These are phyloP conservation scores for Lacerta agilis DNA, from an alignment of 2,797 vertebrate genomes.

Conservation along the genomic window DNA sequence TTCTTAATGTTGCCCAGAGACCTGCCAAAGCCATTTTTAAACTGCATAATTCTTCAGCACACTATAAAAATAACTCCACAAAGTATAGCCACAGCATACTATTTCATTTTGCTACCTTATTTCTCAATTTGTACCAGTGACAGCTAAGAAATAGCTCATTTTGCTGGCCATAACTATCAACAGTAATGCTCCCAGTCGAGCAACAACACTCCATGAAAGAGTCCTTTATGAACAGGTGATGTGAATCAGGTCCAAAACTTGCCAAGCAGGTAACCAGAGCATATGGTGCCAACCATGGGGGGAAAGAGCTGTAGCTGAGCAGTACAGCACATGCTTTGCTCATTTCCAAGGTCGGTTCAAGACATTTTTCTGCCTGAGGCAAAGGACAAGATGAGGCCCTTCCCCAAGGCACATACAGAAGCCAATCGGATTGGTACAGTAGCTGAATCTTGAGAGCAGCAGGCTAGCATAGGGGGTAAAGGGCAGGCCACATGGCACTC, in stretches of 20 bases:
- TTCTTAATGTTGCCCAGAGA: constrained; percentile 64
- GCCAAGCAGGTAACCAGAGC: background rate
- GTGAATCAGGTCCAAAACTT: background rate
- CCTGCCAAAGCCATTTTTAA: constrained; percentile 60
- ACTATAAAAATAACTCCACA: constrained; percentile 52
- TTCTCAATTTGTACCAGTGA: constrained; percentile 38
- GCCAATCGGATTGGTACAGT: too few relatives aligned
- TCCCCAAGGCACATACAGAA: too few relatives aligned
- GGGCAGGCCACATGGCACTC: too few relatives aligned
- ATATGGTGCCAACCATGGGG: background rate
- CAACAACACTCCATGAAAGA: background rate
- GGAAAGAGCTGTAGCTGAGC: too few relatives aligned
- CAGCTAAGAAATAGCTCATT: constrained; percentile 21
- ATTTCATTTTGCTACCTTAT: constrained; percentile 23
- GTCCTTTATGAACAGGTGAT: background rate
- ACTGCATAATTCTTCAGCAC: constrained; percentile 42
- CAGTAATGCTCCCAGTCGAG: background rate
- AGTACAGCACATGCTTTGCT: background rate
- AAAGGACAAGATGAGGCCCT: too few relatives aligned
- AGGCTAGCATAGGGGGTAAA: too few relatives aligned
- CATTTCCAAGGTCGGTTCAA: too few relatives aligned
- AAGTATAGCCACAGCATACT: constrained; percentile 25
- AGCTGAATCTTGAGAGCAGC: too few relatives aligned
- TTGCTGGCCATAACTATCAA: background rate
- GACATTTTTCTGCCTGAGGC: too few relatives aligned